Evolutionary conservation across 2,888 invertebrate genomes (phyloP).

Genomic region (Coelinius sp.): DNA sequence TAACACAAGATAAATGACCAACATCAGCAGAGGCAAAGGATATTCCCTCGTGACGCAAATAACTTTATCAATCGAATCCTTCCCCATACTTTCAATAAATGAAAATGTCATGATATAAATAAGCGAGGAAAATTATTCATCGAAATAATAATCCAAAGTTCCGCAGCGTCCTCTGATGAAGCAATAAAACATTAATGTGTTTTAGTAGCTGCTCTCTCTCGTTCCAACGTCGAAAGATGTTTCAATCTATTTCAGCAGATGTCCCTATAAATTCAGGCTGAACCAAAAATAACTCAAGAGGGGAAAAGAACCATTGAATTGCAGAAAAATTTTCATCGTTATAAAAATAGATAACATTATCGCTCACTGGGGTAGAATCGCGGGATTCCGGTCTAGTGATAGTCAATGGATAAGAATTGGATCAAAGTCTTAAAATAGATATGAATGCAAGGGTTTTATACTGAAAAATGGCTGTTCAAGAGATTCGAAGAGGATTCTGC

Average conservation of each 20-base stretch:
- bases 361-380: neutral
- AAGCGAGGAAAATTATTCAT: neutral
- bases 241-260: constrained; percentile 5
- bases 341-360: neutral
- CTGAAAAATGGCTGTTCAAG: constrained; percentile 7
- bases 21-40: neutral
- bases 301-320: neutral
- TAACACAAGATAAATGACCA: neutral
- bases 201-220: too few relatives aligned
- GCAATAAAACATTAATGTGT: neutral
- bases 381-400: neutral
- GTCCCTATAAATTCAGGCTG: neutral
- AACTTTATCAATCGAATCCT: neutral
- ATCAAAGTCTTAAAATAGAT: neutral
- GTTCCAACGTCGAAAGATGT: neutral
- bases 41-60: neutral
- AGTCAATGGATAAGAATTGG: neutral
- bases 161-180: neutral
- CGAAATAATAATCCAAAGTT: neutral
- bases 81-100: neutral
- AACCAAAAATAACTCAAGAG: neutral
- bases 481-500: neutral
- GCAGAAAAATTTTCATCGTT: neutral
- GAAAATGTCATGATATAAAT: neutral
- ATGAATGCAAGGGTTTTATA: neutral